Percentiles rank a stretch among this genome's conserved stretches.
Conservation (phyloP, 2,888 invertebrate genomes). For the Spodoptera picta region DNA sequence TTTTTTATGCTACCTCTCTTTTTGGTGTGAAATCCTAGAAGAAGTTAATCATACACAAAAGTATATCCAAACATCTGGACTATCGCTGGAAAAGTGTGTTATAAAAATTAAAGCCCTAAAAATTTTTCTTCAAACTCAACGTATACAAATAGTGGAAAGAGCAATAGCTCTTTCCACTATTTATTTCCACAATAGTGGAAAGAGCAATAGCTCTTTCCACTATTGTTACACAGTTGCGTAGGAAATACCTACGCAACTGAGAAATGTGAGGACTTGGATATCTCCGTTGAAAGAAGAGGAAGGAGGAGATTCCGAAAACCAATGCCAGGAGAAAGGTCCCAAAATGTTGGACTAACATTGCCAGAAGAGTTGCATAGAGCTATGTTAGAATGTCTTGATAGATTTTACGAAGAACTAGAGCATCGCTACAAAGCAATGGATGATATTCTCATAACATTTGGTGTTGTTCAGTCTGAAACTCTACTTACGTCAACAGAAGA, state of each 20-base stretch:
- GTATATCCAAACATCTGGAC: constrained; percentile 28
- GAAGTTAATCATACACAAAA: constrained; percentile 35
- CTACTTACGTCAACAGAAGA: constrained; percentile 25
- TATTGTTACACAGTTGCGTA: too few species aligned
- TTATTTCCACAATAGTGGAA: too few species aligned
- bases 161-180: too few species aligned
- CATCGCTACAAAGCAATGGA: constrained; percentile 22
- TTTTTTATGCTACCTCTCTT: constrained; percentile 33
- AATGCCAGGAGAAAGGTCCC: constrained; percentile 30
- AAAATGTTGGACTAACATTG: constrained; percentile 31
- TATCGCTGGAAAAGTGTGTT: constrained; percentile 23
- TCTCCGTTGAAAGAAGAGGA: constrained; percentile 20
- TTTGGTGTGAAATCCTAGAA: constrained; percentile 31
- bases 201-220: too few species aligned
- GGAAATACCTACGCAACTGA: constrained; percentile 24
- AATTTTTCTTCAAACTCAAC: constrained; percentile 24
- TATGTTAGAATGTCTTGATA: constrained; percentile 32
- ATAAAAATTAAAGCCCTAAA: constrained; percentile 31
- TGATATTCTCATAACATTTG: constrained; percentile 22
- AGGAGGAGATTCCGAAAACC: constrained; percentile 19
- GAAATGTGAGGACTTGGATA: constrained; percentile 8
- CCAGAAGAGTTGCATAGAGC: constrained; percentile 33
- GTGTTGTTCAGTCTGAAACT: constrained; percentile 24
- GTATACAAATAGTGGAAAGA: constrained; percentile 11
- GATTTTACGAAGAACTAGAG: not conserved